Evolutionary conservation across 2,113 vertebrate genomes (phyloP).

Genomic region (Cepphus grylle): DNA sequence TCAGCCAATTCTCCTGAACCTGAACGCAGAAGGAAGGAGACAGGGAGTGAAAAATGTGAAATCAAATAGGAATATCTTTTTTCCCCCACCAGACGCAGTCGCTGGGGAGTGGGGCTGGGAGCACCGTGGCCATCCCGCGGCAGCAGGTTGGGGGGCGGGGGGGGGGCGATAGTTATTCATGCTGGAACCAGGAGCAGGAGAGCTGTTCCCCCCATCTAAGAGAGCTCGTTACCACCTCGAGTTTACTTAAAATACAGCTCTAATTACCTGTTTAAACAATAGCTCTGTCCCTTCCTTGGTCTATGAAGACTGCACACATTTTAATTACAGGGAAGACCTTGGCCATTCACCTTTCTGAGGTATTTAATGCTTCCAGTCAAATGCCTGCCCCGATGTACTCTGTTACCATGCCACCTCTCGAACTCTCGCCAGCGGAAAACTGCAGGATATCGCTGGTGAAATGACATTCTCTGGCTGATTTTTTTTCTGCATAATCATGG

Average conservation of each 20-base stretch:
- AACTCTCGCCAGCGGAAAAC: slow-evolving; percentile 57
- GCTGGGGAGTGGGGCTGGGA: not conserved
- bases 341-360: slow-evolving; percentile 68
- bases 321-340: slow-evolving; percentile 72
- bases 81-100: not conserved
- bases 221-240: not conserved
- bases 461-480: slow-evolving; percentile 60
- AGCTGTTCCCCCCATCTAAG: not conserved
- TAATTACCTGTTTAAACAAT: slow-evolving; percentile 65
- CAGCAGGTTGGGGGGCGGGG: not conserved
- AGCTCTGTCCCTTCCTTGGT: slow-evolving; percentile 54
- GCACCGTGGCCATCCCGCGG: fast-evolving
- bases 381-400: slow-evolving; percentile 70
- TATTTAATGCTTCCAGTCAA: slow-evolving; percentile 77
- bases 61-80: not conserved
- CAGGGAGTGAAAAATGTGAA: slow-evolving; percentile 45
- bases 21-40: slow-evolving; percentile 1
- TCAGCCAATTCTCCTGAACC: slow-evolving; percentile 41
- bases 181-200: not conserved
- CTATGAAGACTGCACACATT: slow-evolving; percentile 65
- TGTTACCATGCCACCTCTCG: slow-evolving; percentile 70
- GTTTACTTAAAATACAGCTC: slow-evolving; percentile 62
- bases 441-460: slow-evolving; percentile 53
- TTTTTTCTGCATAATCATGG: slow-evolving; percentile 68
- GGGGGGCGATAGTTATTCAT: not conserved